Base-by-base conservation (phyloP, 64 coral and sea anemone species). In the Montipora capricornis region DNA sequence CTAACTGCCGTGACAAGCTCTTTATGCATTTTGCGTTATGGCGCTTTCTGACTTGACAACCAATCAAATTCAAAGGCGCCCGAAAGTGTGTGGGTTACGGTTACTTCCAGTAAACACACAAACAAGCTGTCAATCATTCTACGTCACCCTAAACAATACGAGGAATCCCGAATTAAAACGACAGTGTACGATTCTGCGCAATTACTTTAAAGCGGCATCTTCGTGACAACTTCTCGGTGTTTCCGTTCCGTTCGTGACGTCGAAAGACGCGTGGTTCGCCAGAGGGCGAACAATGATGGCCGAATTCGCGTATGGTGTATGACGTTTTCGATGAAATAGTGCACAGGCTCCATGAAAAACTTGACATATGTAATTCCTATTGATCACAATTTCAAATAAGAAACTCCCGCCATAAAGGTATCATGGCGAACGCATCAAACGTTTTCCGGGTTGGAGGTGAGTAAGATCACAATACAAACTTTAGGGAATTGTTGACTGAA, bases 371-470 rank as follows among this genome's bases (percentile, higher is more conserved):
- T 88, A 88, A 88, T 97, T 93, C 76, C 83, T 92, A 85, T 78
- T 84, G 78, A 97, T 95, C 93, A 78, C 83, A 97, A 50, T 97
- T 92, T 87, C 77, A 77, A 83, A 92, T 92, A 91, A 75, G 80
- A 80, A 88, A 92, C 93, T 97, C 80, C 86, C 84, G 61, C 74
- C 90, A 95, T 76, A 84, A 81, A 20, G 66, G 68, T 87, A 92
- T 75, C 73, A 97, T 97, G 96, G 96, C 96, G 59, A 97, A 94
- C 89, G 91, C 96, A 97, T 93, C 96, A 71, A 97, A 97, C 84
- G 96, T 97, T 89, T 97, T 97, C 96, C 93, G 96, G 80, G 96
- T 97, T 89, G 96, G 96, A 97, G 96, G 96, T 97, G 87, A 97
- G 95, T 91, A 80, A 24, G 93, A 97, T 91, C 89, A 89, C 94